These are phyloP conservation scores for Dynastes maya DNA, from an alignment of 2,888 invertebrate genomes.

Conservation along the genomic window DNA sequence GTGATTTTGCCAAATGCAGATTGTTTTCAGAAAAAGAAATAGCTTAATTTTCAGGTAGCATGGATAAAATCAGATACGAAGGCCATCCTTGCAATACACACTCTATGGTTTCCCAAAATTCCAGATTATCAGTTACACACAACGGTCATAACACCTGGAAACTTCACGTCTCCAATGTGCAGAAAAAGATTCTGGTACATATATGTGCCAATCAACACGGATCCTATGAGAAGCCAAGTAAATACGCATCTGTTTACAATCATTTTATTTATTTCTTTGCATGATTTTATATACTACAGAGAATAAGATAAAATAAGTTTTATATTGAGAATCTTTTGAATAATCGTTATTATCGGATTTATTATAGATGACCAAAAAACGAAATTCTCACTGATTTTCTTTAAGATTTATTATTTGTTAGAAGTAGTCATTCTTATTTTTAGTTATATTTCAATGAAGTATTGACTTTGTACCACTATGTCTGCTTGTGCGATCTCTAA, in stretches of 20 bases:
- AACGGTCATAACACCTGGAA: constrained; percentile 96
- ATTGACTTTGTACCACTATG: no score
- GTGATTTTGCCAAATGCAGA: no score
- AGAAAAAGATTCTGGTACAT: constrained; percentile 93
- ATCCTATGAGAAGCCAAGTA: constrained; percentile 92
- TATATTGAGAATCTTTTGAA: no score
- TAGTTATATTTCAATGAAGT: no score
- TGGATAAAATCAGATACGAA: constrained; percentile 95
- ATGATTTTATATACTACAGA: background rate
- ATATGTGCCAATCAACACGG: constrained; percentile 97
- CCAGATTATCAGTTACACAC: constrained; percentile 89
- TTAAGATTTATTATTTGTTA: no score
- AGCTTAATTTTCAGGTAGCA: constrained; percentile 78
- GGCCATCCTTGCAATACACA: constrained; percentile 91
- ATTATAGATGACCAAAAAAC: no score
- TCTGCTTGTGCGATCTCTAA: no score
- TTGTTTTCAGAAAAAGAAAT: no score
- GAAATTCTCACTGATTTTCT: no score
- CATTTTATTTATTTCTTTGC: constrained; percentile 4
- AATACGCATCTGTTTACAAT: constrained; percentile 59
- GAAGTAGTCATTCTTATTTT: no score
- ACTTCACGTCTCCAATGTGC: constrained; percentile 90
- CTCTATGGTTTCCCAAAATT: constrained; percentile 91
- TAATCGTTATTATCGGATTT: no score
- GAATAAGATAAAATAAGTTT: no score